Conservation (phyloP, 1,140 invertebrate species). For the Eueides isabella region DNA sequence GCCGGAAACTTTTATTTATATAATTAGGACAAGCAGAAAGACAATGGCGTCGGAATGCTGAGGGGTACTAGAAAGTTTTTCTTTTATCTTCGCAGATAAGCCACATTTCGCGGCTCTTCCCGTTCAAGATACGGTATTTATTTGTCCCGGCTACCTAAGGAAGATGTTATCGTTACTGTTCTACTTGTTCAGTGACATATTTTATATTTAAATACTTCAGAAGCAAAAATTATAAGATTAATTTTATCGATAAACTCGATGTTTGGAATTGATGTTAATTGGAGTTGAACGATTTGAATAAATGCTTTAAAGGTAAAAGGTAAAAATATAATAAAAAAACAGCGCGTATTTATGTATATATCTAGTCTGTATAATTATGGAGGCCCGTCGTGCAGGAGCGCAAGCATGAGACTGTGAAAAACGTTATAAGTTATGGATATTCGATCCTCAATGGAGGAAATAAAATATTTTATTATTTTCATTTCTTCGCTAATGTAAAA, state of each 20-base stretch:
- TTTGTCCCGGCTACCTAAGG: slow-evolving; percentile 48
- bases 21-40: slow-evolving; percentile 50
- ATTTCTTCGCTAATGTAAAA: too few relatives aligned
- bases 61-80: slow-evolving; percentile 51
- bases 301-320: background rate
- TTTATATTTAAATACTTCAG: slow-evolving; percentile 14
- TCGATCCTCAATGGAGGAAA: too few relatives aligned
- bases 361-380: too few relatives aligned
- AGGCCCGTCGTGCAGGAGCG: too few relatives aligned
- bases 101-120: slow-evolving; percentile 61
- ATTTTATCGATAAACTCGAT: background rate
- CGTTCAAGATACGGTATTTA: slow-evolving; percentile 63
- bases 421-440: too few relatives aligned
- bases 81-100: slow-evolving; percentile 59
- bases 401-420: too few relatives aligned
- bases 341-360: too few relatives aligned
- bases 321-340: background rate
- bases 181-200: slow-evolving; percentile 32
- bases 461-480: too few relatives aligned
- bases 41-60: slow-evolving; percentile 46
- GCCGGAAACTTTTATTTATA: slow-evolving; percentile 44
- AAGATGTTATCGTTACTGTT: slow-evolving; percentile 42
- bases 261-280: background rate
- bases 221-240: slow-evolving; percentile 7
- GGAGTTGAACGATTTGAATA: background rate